phyloP scores from a whole-genome alignment of 1,140 invertebrate species.

The Helicoverpa zea region DNA sequence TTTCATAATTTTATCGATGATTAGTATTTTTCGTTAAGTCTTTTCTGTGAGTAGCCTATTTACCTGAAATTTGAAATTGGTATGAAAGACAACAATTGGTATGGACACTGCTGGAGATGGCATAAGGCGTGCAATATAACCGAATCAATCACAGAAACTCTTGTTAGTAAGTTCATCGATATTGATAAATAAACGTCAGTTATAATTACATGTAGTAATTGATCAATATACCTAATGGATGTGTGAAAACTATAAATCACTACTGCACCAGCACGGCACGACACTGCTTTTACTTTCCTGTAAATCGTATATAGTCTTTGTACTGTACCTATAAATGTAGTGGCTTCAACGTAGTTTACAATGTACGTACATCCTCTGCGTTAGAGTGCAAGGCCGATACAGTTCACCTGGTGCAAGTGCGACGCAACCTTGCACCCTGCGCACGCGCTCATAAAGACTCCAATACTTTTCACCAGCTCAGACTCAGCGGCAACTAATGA shows the following conservation, averaged over 20 bases:
- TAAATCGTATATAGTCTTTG: constrained; percentile 65
- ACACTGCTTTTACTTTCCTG: constrained; percentile 78
- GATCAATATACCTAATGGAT: background rate
- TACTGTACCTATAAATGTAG: constrained; percentile 64
- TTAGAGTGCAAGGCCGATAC: constrained; percentile 40
- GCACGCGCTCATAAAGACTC: constrained; percentile 62
- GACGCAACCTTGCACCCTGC: constrained; percentile 64
- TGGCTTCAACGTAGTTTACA: constrained; percentile 51
- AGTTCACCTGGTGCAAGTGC: constrained; percentile 44
- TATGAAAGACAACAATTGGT: too few species aligned
- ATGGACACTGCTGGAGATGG: too few species aligned
- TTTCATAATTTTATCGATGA: too few species aligned
- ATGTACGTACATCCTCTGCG: constrained; percentile 60
- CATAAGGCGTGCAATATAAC: background rate
- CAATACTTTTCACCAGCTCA: constrained; percentile 56
- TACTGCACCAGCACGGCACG: constrained; percentile 57
- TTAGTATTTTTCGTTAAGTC: too few species aligned
- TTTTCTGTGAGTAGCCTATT: too few species aligned
- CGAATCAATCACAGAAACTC: background rate
- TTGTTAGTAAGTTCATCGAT: background rate
- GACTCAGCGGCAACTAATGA: constrained; percentile 55
- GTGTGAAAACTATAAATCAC: constrained; percentile 4
- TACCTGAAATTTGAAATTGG: too few species aligned
- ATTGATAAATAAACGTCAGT: background rate
- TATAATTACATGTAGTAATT: background rate